A percentile compares a stretch with the other conserved stretches of the same genome.
These are phyloP conservation scores for Budorcas taxicolor DNA, from an alignment of 2,113 vertebrate genomes.

Conservation along the genomic window DNA sequence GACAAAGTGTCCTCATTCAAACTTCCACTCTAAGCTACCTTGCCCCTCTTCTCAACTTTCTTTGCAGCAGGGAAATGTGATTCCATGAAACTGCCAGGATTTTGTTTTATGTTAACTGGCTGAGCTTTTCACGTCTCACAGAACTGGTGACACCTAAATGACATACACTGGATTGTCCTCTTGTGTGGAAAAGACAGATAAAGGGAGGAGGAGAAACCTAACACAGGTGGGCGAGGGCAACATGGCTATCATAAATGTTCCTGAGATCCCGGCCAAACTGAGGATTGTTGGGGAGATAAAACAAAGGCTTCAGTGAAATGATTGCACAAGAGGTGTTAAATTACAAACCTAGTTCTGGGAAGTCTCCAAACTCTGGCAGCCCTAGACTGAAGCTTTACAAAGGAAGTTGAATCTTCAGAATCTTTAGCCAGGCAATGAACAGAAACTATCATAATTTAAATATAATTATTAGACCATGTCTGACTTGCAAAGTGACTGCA, in stretches of 20 bases:
- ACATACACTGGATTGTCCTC: constrained; percentile 90
- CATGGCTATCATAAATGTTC: constrained; percentile 86
- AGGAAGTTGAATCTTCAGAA: constrained; percentile 63
- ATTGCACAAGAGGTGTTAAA: constrained; percentile 83
- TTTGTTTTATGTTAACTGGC: constrained; percentile 90
- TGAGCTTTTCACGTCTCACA: constrained; percentile 85
- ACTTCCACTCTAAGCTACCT: constrained; percentile 88
- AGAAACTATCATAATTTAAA: constrained; percentile 73
- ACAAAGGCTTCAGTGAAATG: constrained; percentile 78
- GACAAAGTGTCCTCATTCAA: constrained; percentile 98
- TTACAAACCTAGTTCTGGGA: constrained; percentile 79
- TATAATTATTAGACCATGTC: constrained; percentile 66
- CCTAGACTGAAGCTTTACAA: not conserved
- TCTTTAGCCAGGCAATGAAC: constrained; percentile 69
- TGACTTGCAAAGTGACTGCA: constrained; percentile 39
- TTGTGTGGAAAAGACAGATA: constrained; percentile 88
- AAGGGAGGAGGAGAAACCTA: constrained; percentile 89
- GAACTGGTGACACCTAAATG: constrained; percentile 91
- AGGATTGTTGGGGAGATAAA: constrained; percentile 71
- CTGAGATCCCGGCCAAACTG: constrained; percentile 78
- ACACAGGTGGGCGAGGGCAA: constrained; percentile 86
- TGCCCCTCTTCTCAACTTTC: constrained; percentile 90
- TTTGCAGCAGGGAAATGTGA: constrained; percentile 88
- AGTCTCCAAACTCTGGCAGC: constrained; percentile 66
- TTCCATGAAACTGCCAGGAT: constrained; percentile 84